Percentiles rank a stretch among this genome's conserved stretches.
Conservation (phyloP, 2,113 vertebrate genomes). For the Coracopsis vasa region DNA sequence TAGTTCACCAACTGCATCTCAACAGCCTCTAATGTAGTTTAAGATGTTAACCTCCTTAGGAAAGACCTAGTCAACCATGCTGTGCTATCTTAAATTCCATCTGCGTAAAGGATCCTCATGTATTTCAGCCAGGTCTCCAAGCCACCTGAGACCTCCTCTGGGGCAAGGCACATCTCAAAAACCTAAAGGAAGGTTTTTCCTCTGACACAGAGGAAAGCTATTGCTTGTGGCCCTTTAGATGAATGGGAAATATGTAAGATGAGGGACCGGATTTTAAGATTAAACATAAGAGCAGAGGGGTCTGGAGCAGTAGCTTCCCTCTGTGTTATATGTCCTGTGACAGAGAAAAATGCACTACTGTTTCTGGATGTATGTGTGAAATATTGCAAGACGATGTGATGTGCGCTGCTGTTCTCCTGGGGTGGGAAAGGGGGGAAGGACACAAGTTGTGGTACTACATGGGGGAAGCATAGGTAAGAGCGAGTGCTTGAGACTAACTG, state of each 20-base stretch:
- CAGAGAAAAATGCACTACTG: not conserved
- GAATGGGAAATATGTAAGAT: not conserved
- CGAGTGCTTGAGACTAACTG: not conserved
- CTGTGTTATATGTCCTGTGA: accelerated
- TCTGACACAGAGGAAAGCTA: not conserved
- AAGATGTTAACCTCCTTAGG: not conserved
- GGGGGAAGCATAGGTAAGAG: not conserved
- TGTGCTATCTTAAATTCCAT: not conserved
- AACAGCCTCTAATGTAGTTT: not conserved
- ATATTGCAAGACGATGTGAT: accelerated
- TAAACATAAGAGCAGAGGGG: not conserved
- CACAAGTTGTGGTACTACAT: not conserved
- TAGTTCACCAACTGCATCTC: not conserved
- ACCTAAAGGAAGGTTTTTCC: not conserved
- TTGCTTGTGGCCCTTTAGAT: not conserved
- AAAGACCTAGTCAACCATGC: not conserved
- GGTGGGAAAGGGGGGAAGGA: not conserved
- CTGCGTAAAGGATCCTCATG: not conserved
- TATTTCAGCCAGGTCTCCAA: not conserved
- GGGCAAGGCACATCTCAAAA: not conserved
- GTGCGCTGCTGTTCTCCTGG: accelerated
- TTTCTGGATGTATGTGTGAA: not conserved
- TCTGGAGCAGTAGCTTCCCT: not conserved
- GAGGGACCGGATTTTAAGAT: not conserved
- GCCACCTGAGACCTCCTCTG: not conserved